Evolutionary conservation across 2,888 invertebrate species (phyloP), one percentile per base, ranked within the genome.

Genomic region (Notodonta dromedarius): DNA sequence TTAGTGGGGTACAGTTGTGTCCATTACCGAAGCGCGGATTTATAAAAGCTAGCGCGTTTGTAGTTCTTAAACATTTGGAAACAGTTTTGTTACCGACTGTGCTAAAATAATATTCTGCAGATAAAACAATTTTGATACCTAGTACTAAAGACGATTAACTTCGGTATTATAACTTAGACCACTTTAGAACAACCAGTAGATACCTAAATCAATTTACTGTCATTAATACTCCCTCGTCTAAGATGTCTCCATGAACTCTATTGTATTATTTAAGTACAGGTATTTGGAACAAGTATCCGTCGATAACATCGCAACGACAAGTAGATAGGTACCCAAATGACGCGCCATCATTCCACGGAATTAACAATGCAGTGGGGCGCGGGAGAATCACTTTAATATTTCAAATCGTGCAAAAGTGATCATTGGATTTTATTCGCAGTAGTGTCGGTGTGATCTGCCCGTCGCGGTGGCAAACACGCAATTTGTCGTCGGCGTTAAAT

Each of bases 401-500:
- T 78, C 78, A 80, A 84, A 85, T 85, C 80, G 83, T 81, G 79
- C 80, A 83, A 87, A 87, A 87, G 79, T 79, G 77, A 81, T 79
- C 80, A 75, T 65, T 65, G 65, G 67, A 75, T 77, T 77, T 77
- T 72, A 67, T 69, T 69, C 67, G 63, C 67, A 67, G 69, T 65
- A 77, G 82, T 82, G 83, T 82, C 78, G 84, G 85, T 89, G 89
- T 89, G 91, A 90, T 89, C 90, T 87, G 87, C 82, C 83, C 78
- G 82, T 82, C 84, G 86, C 79, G 85, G 89, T 84, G 84, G 89
- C 91, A 91, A 93, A 93, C 93, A 90, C 88, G 86, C 89, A 92
- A 93, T 93, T 93, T 91, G 93, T 93, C 90, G 88, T 85, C 84
- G 82, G 88, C 87, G 90, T 90, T 92, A 91, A 93, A 93, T 91